Base-by-base conservation (phyloP, 2,888 invertebrate species). In the Lymantria monacha region DNA sequence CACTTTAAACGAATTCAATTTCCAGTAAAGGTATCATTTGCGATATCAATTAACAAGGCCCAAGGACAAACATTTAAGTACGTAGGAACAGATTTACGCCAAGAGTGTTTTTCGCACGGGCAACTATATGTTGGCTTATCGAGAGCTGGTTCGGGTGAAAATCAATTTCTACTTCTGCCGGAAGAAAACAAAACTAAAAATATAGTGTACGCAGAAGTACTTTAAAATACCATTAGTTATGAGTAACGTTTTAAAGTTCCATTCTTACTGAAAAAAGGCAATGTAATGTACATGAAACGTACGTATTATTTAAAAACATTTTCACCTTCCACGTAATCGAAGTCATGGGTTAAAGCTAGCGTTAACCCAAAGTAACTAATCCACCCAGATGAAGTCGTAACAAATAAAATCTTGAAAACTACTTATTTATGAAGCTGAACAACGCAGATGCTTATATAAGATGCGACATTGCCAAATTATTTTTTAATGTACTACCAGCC, bases 1-100 rank as follows among this genome's bases (percentile, higher is more conserved):
- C 53, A 56, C 36, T 63, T 63, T 51, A 59, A 59, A 56, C 53
- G 54, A 51, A 49, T 63, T 22, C 57, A 59, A 48, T 57, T 57
- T 52, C 55, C 55, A 0, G 30, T 57, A 37, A 57, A 44, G 30
- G 1, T 49, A 49, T 55, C 52, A 38, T 58, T 57, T 42, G 53
- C 57, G 10, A 40, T 62, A 42, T 59, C 59, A 30, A 62, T 57
- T 41, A 59, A 59, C 53, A 62, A 60, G 48, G 52, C 55, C 40
- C 57, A 59, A 37, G 59, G 60, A 38, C 59, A 57, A 53, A 55
- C 61, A 44, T 59, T 61, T 46, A 43, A 57, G 49, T 50, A 55
- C 50, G 51, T 57, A 46, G 51, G 63, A 36, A 61, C 63, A 37
- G 57, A 66, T 42, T 44, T 59, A 53, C 52, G 53, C 30, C 57